Conservation (phyloP, 1,140 invertebrate species). For the Trypoxylus dichotomus region DNA sequence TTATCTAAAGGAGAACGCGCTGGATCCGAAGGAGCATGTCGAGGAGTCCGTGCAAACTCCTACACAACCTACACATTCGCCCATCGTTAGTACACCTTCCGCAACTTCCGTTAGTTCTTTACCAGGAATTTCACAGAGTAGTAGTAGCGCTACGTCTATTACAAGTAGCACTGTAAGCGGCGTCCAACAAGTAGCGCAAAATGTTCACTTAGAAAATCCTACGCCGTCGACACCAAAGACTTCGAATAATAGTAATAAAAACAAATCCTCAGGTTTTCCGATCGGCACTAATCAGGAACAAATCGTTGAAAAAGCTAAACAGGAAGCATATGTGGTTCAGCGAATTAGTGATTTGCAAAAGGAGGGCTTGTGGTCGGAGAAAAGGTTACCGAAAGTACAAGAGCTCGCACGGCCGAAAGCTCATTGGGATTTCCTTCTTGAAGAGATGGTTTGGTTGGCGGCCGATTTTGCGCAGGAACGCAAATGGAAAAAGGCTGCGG, state of each 20-base stretch:
- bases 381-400: slow-evolving; percentile 87
- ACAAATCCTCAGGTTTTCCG: slow-evolving; percentile 30
- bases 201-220: neutral
- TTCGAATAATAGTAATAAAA: slow-evolving; percentile 26
- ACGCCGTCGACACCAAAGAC: neutral
- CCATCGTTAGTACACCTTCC: slow-evolving; percentile 46
- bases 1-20: slow-evolving; percentile 73
- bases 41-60: slow-evolving; percentile 54
- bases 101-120: slow-evolving; percentile 47
- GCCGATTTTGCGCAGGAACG: slow-evolving; percentile 96
- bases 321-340: slow-evolving; percentile 93
- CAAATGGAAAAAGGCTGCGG: slow-evolving; percentile 95
- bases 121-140: slow-evolving; percentile 44
- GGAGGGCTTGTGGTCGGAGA: slow-evolving; percentile 92
- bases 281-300: slow-evolving; percentile 61
- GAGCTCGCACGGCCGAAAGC: slow-evolving; percentile 87
- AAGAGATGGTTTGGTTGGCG: slow-evolving; percentile 98
- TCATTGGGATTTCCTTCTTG: slow-evolving; percentile 98
- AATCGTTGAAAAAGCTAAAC: slow-evolving; percentile 86
- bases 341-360: slow-evolving; percentile 84
- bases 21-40: slow-evolving; percentile 68
- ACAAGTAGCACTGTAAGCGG: neutral
- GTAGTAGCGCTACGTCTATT: slow-evolving; percentile 18
- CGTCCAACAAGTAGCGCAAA: neutral
- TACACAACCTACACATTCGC: slow-evolving; percentile 36